These are phyloP conservation scores for Apogon hyalosoma DNA, from an alignment of 2,797 vertebrate genomes.

Conservation along the genomic window DNA sequence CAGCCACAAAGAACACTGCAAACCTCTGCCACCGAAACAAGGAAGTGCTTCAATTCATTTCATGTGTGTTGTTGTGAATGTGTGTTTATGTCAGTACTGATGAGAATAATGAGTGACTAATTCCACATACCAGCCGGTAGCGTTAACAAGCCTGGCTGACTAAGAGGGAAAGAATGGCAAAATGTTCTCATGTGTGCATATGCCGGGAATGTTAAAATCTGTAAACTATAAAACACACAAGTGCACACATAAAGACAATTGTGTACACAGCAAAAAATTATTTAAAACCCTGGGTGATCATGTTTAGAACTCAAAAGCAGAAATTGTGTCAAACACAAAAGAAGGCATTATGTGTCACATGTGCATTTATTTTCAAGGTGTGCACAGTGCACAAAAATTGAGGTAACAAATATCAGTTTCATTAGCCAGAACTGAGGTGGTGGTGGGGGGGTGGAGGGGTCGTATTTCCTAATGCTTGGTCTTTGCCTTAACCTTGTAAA, in stretches of 20 bases:
- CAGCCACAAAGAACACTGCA: conserved; percentile 57
- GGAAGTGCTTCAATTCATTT: conserved; percentile 60
- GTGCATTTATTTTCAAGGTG: conserved; percentile 71
- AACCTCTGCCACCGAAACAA: conserved; percentile 63
- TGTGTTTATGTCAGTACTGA: conserved; percentile 68
- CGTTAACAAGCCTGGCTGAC: conserved; percentile 65
- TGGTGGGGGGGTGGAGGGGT: conserved; percentile 45
- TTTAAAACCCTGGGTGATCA: conserved; percentile 37
- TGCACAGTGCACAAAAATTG: conserved; percentile 35
- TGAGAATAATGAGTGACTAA: conserved; percentile 77
- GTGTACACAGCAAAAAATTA: conserved; percentile 31
- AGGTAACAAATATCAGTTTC: conserved; percentile 71
- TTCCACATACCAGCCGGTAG: conserved; percentile 71
- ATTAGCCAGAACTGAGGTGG: conserved; percentile 52
- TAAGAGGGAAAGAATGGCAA: conserved; percentile 64
- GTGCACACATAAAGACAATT: conserved; percentile 23
- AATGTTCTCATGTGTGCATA: conserved; percentile 61
- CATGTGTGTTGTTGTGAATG: conserved; percentile 54
- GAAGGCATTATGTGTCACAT: conserved; percentile 60
- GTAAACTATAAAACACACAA: conserved; percentile 35
- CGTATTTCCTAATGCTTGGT: conserved; percentile 77
- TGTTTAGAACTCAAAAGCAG: conserved; percentile 40
- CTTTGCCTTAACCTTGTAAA: conserved; percentile 83
- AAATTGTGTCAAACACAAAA: conserved; percentile 73
- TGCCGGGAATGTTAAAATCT: conserved; percentile 40